Base-by-base conservation (phyloP, 2,888 invertebrate species). In the Leptinotarsa tumamoca region DNA sequence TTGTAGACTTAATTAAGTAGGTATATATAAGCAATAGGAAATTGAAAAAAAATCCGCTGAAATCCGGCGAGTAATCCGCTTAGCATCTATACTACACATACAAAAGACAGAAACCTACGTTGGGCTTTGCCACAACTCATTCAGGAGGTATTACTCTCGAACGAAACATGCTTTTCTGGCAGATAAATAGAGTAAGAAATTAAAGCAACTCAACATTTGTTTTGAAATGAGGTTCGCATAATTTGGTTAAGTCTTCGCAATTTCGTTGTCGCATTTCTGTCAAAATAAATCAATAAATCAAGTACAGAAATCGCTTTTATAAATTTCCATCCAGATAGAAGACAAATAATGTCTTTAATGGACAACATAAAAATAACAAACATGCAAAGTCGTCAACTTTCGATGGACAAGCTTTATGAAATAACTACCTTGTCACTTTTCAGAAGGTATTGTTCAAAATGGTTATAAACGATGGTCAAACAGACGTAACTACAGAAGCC, bases 61-160 rank as follows among this genome's bases (percentile, higher is more conserved):
- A 83, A 83, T 82, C 84, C 82, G 79, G 74, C 74, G 76, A 76
- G 75, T 80, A 82, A 84, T 84, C 84, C 82, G 79, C 84, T 84
- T 84, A 84, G 78, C 80, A 81, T 82, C 82, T 82, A 33, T 69
- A 79, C 80, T 80, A 82, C 80, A 82, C 82, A 80, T 81, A 81
- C 80, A 77, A 74, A 70, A 76, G 75, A 71, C 58, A 61, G 68
- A 71, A 71, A 71, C 67, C 68, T 68, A 61, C 66, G 68, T 71
- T 61, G 21, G 68, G 75, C 71, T 75, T 75, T 75, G 49, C 54
- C 68, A 73, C 70, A 74, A 67, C 66, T 74, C 63, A 74, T 74
- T 74, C 27, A 49, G 74, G 66, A 49, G 69, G 56, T 67, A 67
- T 70, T 74, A 74, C 49, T 27, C 56, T 66, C 21, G 66, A 72